Evolutionary conservation across 2,888 invertebrate species (phyloP), one percentile per base, ranked within the genome.

Genomic region (Andrena dorsata): DNA sequence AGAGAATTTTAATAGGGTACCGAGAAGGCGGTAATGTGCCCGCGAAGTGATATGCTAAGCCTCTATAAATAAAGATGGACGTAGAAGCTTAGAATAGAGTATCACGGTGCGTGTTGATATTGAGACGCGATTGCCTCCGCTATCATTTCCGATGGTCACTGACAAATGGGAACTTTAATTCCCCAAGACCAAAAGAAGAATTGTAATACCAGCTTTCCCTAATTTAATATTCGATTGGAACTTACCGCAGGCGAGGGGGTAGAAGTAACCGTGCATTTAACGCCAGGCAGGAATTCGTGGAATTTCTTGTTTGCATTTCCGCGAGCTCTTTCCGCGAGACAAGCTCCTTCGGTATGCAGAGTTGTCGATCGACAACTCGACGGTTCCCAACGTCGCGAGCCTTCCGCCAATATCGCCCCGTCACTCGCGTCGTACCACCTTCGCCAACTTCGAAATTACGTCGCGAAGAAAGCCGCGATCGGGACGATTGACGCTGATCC

Each of bases 21-120:
- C 35, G 35, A 20, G 49, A 53, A 47, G 26, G 56, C 20, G 58
- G 35, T 65, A 75, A 82, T 75, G 75, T 32, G 51, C 41, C 41
- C 49, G 65, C 20, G 69, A 26, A 49, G 71, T 41, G 77, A 71
- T 75, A 82, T 16, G 51, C 13, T 41, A 64, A 56, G 56, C 71
- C 66, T 78, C 83, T 83, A 83, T 83, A 82, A 83, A 83, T 83
- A 83, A 83, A 70, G 41, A 75, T 68, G 66, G 35, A 49, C 83
- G 83, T 69, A 78, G 63, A 82, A 60, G 82, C 78, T 82, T 82
- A 75, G 82, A 83, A 78, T 82, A 82, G 74, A 82, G 71, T 63
- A 60, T 72, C 28, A 10, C 30, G 16, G 41, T 41, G 47, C 23
- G 32, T 51, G 66, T 32, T 64, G 73, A 74, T 82, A 68, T 77